phyloP scores from a whole-genome alignment of 1,140 invertebrate species.

The Drosophila rufa region DNA sequence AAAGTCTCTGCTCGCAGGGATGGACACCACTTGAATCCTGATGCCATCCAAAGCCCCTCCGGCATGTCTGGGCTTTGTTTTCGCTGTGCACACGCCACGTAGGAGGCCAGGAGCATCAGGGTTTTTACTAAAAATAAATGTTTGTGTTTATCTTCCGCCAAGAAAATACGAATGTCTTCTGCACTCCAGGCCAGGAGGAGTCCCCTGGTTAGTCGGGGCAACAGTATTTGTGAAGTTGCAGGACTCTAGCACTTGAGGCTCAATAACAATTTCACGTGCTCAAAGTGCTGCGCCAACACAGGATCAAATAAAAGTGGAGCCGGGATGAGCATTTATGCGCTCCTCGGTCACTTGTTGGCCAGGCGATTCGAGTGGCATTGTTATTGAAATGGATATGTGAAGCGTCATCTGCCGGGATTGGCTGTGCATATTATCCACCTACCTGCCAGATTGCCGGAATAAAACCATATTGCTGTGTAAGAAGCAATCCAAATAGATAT shows the following conservation, averaged over 20 bases:
- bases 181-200: background rate
- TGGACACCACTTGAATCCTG: conserved; percentile 44
- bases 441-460: background rate
- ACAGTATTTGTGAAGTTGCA: conserved; percentile 19
- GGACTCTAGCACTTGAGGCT: conserved; percentile 20
- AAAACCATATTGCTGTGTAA: conserved; percentile 13
- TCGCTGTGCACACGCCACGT: conserved; percentile 31
- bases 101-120: conserved; percentile 37
- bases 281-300: conserved; percentile 63
- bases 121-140: conserved; percentile 54
- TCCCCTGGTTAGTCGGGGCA: background rate
- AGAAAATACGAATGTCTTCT: conserved; percentile 18
- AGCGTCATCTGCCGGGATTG: background rate
- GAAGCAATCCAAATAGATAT: conserved; percentile 66
- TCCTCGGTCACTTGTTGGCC: conserved; percentile 12
- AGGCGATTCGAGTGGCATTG: conserved; percentile 1
- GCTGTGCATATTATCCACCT: background rate
- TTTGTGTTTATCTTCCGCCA: conserved; percentile 4
- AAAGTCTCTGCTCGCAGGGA: conserved; percentile 7
- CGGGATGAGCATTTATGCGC: conserved; percentile 20
- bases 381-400: conserved; percentile 27
- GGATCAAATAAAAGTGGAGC: conserved; percentile 57
- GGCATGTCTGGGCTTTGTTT: conserved; percentile 13
- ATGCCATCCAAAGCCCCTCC: background rate
- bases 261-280: conserved; percentile 63